Percentiles rank a stretch among this genome's conserved stretches.
Evolutionary conservation across 2,888 invertebrate species (phyloP).

Genomic region (Thymelicus acteon): DNA sequence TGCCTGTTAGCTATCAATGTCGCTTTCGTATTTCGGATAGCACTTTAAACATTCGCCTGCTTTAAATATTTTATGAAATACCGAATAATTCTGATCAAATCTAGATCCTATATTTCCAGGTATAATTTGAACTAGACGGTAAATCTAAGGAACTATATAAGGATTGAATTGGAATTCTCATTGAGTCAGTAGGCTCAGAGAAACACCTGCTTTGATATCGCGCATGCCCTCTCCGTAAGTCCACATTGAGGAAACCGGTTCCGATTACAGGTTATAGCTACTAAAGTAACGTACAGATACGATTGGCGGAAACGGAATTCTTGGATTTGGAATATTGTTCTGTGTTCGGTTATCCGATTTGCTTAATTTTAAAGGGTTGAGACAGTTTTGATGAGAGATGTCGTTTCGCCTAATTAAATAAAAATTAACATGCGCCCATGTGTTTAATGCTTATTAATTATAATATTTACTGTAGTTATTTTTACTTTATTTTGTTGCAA

Average conservation of each 20-base stretch:
- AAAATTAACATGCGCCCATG: too few relatives aligned
- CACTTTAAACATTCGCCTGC: too few relatives aligned
- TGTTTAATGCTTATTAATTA: too few relatives aligned
- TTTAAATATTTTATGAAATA: not conserved
- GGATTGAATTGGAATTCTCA: constrained; percentile 76
- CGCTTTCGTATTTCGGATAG: too few relatives aligned
- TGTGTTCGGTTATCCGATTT: constrained; percentile 1
- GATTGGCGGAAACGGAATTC: constrained; percentile 81
- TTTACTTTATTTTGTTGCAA: too few relatives aligned
- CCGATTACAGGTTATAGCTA: constrained; percentile 82
- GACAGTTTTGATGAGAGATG: too few relatives aligned
- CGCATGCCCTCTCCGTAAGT: constrained; percentile 80
- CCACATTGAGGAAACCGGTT: constrained; percentile 82
- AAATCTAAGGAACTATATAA: constrained; percentile 72
- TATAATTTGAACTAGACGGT: constrained; percentile 38
- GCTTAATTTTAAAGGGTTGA: not conserved
- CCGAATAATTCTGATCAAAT: not conserved
- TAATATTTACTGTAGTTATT: too few relatives aligned
- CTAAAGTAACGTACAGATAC: constrained; percentile 66
- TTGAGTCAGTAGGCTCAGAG: constrained; percentile 77
- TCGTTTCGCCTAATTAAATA: too few relatives aligned
- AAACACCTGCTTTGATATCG: constrained; percentile 83
- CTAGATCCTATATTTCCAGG: constrained; percentile 12
- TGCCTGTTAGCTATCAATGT: too few relatives aligned
- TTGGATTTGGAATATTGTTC: constrained; percentile 29